These are phyloP conservation scores for Phalera bucephala DNA, from an alignment of 2,888 invertebrate genomes.

Conservation along the genomic window DNA sequence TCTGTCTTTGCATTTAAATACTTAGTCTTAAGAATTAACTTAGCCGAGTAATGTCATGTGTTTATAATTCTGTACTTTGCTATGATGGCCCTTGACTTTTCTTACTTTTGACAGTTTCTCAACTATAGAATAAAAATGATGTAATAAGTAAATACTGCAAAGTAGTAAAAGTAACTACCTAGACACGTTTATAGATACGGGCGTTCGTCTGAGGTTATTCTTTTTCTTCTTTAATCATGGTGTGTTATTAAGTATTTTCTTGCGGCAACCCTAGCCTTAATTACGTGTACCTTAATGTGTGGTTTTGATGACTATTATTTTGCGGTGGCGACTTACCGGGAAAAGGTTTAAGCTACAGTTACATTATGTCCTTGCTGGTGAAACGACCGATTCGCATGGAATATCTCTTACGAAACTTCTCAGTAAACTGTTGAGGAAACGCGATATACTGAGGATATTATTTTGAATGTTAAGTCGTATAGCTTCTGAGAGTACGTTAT, in stretches of 20 bases:
- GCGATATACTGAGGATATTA: not conserved
- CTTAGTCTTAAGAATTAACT: too few relatives aligned
- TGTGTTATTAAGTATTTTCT: not conserved
- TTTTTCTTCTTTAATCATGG: too few relatives aligned
- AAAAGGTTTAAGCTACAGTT: constrained; percentile 18
- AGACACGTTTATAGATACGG: too few relatives aligned
- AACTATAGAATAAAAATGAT: too few relatives aligned
- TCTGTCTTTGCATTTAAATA: too few relatives aligned
- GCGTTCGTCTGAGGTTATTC: not conserved
- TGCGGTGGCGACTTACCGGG: constrained; percentile 43
- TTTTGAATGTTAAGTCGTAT: not conserved
- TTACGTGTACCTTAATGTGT: constrained; percentile 46
- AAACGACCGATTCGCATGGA: constrained; percentile 8
- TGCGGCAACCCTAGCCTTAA: constrained; percentile 26
- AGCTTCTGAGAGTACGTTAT: not conserved
- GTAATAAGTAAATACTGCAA: too few relatives aligned
- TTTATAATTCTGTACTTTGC: too few relatives aligned
- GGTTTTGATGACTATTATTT: constrained; percentile 42
- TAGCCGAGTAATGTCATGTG: too few relatives aligned
- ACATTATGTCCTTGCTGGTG: constrained; percentile 7
- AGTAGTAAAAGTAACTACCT: too few relatives aligned
- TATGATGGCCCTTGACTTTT: too few relatives aligned
- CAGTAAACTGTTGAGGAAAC: constrained; percentile 1
- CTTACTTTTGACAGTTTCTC: too few relatives aligned
- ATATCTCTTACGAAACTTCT: constrained; percentile 5